Percentiles rank a stretch among this genome's conserved stretches.
These are phyloP conservation scores for Anthoptus insignis DNA, from an alignment of 2,888 invertebrate genomes.

Conservation along the genomic window DNA sequence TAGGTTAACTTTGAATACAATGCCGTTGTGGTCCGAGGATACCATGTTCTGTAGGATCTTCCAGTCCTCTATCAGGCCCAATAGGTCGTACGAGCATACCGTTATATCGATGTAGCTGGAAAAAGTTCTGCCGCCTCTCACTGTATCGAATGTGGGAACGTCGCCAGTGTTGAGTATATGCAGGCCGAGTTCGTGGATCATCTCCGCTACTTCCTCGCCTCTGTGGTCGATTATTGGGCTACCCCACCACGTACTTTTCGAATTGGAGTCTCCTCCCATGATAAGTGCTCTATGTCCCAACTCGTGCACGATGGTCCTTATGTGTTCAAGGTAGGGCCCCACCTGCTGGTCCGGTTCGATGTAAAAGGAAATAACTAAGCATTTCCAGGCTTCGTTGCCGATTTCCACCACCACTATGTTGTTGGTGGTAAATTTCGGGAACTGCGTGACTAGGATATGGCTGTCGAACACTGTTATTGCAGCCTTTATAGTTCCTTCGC, in stretches of 20 bases:
- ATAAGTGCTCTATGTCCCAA: not conserved
- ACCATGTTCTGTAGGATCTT: too few relatives aligned
- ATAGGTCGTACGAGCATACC: not conserved
- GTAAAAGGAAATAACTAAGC: not conserved
- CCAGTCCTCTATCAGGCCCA: not conserved
- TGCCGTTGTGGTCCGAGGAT: not conserved
- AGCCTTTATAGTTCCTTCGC: not conserved
- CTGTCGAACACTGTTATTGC: constrained; percentile 24
- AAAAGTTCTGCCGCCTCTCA: not conserved
- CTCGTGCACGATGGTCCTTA: not conserved
- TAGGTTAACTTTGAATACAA: not conserved
- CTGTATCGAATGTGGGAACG: not conserved
- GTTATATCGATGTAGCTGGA: not conserved
- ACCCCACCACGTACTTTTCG: not conserved
- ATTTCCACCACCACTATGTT: constrained; percentile 23
- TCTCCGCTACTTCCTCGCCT: not conserved
- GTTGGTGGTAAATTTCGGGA: constrained; percentile 16
- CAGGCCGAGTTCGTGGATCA: not conserved
- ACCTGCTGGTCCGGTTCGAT: constrained; percentile 38
- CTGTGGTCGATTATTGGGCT: not conserved
- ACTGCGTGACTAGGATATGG: constrained; percentile 35
- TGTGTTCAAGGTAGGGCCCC: not conserved
- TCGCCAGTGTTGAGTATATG: not conserved
- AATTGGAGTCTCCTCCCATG: not conserved
- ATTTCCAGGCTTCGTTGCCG: not conserved